Evolutionary conservation across 2,113 vertebrate genomes (phyloP), one percentile per base, ranked within the genome.

Genomic region (Oryzias melastigma): DNA sequence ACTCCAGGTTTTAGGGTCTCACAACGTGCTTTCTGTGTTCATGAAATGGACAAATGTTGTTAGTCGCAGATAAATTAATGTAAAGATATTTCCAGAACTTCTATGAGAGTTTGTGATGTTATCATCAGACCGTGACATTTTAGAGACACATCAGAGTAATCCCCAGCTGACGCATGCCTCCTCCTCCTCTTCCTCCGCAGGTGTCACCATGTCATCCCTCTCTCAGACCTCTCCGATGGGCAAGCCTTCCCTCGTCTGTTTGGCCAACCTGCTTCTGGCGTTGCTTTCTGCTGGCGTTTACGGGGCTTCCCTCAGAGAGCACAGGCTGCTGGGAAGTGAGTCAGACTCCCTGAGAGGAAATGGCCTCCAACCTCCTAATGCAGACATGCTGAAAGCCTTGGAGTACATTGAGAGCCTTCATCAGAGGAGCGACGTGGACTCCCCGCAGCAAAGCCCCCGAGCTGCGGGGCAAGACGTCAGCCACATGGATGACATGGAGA

Each of bases 381-480:
- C 92, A 0, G 95, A 98, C 55, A 97, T 98, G 95, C 92, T 98
- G 78, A 95, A 93, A 88, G 96, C 97, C 42, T 80, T 98, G 85
- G 93, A 95, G 73, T 97, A 96, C 89, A 95, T 98, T 52, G 92
- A 98, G 82, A 94, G 90, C 52, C 95, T 98, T 65, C 93, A 85
- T 53, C 93, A 95, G 71, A 93, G 91, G 80, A 90, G 91, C 41
- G 89, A 87, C 78, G 81, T 68, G 0, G 66, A 71, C 15, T 44
- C 74, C 41, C 73, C 62, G 56, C 72, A 71, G 63, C 71, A 42
- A 8, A 3, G 78, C 45, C 79, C 83, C 50, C 85, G 77, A 43
- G 1, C 64, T 1, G 65, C 89, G 18, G 94, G 91, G 24, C 91
- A 93, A 24, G 89, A 27, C 1, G 52, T 14, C 51, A 17, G 45